Evolutionary conservation across 2,113 vertebrate genomes (phyloP).

Genomic region (Toxostoma redivivum): DNA sequence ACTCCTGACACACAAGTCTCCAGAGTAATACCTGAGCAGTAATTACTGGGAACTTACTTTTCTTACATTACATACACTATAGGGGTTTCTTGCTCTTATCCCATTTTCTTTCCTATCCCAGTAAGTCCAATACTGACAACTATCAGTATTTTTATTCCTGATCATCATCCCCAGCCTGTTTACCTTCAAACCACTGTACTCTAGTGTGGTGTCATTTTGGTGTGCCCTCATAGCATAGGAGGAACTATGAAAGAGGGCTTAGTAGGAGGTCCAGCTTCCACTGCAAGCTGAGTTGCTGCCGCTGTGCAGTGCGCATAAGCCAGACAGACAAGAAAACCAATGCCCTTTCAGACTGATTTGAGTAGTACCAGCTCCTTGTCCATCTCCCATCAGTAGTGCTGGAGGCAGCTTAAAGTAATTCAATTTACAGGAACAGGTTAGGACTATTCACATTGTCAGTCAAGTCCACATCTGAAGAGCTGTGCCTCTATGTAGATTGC

Average conservation of each 20-base stretch:
- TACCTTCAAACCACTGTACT: background rate
- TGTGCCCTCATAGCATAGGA: background rate
- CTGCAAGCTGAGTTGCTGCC: background rate
- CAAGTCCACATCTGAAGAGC: background rate
- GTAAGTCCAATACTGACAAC: background rate
- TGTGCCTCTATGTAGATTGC: background rate
- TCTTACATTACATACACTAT: background rate
- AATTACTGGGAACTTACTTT: background rate
- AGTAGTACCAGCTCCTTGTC: background rate
- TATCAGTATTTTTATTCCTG: background rate
- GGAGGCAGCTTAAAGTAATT: background rate
- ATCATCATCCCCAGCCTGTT: background rate
- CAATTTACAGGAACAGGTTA: background rate
- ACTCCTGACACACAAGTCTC: background rate
- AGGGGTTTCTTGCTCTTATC: background rate
- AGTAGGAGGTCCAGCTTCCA: background rate
- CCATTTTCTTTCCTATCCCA: background rate
- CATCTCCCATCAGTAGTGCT: background rate
- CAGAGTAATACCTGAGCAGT: background rate
- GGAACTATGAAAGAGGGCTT: background rate
- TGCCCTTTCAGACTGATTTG: background rate
- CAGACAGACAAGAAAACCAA: background rate
- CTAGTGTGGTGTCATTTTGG: background rate
- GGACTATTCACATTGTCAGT: background rate
- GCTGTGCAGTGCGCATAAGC: background rate